Evolutionary conservation across 1,140 invertebrate species (phyloP).

Genomic region (Alviniconcha marisindica): DNA sequence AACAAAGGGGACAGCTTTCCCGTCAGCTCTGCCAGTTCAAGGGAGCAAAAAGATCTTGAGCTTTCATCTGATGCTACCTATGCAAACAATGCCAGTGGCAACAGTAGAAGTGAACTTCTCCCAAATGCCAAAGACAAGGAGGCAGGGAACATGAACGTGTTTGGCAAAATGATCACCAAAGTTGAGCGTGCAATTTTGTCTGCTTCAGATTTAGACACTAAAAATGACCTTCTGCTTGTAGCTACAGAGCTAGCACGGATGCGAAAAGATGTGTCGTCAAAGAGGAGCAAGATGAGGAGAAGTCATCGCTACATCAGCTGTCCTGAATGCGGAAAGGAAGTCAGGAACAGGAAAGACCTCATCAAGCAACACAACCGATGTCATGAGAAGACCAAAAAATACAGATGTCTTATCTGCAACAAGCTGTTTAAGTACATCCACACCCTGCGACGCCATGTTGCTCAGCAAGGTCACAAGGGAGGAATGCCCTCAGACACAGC

Average conservation of each 20-base stretch:
- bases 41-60: background rate
- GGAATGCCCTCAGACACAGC: background rate
- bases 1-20: too few relatives aligned
- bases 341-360: constrained; percentile 28
- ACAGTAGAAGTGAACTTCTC: too few relatives aligned
- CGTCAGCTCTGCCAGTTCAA: too few relatives aligned
- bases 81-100: background rate
- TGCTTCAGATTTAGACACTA: background rate
- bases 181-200: constrained; percentile 14
- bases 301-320: constrained; percentile 27
- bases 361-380: constrained; percentile 37
- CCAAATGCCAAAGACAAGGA: too few relatives aligned
- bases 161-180: constrained; percentile 29
- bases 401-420: constrained; percentile 20
- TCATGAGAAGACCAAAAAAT: constrained; percentile 26
- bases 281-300: constrained; percentile 17
- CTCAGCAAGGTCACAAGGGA: constrained; percentile 18
- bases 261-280: background rate
- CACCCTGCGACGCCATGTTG: constrained; percentile 25
- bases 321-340: constrained; percentile 29
- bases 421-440: constrained; percentile 31
- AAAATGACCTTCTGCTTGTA: constrained; percentile 27
- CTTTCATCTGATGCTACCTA: background rate
- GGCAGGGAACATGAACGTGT: background rate
- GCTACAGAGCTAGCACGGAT: constrained; percentile 30